Percentiles rank a stretch among this genome's conserved stretches.
phyloP scores from a whole-genome alignment of 2,888 invertebrate species.

The Acrocyrtus sp. region DNA sequence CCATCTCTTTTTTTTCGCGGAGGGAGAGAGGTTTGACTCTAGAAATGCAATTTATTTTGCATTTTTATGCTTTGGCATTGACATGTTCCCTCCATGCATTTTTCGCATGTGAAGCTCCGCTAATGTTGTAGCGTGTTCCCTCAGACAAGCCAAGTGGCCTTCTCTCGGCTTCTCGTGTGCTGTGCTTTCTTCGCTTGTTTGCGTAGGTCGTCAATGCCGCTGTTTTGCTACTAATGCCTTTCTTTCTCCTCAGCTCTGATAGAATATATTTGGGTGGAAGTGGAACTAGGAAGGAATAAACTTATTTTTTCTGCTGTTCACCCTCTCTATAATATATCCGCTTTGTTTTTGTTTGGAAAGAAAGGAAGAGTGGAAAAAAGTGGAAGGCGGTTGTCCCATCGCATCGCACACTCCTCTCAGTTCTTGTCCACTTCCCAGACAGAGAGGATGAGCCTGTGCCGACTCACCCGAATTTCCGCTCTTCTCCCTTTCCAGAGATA shows the following conservation, averaged over 20 bases:
- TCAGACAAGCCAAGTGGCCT: background rate
- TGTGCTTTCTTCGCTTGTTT: too few relatives aligned
- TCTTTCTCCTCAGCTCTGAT: background rate
- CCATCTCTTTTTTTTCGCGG: too few relatives aligned
- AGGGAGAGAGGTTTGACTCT: too few relatives aligned
- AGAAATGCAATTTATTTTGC: too few relatives aligned
- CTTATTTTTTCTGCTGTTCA: too few relatives aligned
- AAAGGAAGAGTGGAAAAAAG: background rate
- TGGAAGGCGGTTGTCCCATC: background rate
- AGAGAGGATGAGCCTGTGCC: background rate
- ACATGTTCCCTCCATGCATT: background rate
- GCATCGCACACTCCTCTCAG: too few relatives aligned
- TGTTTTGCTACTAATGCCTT: background rate
- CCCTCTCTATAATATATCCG: too few relatives aligned
- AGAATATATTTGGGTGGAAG: background rate
- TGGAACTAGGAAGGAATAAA: too few relatives aligned
- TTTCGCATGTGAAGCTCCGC: too few relatives aligned
- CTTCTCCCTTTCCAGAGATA: background rate
- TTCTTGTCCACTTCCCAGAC: background rate
- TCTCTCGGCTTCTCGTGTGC: background rate
- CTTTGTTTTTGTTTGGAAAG: background rate
- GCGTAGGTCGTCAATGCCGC: background rate
- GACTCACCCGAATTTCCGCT: too few relatives aligned
- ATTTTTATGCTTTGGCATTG: background rate
- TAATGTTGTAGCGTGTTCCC: too few relatives aligned